Evolutionary conservation across 2,888 invertebrate genomes (phyloP).

Genomic region (Pyrocoelia pectoralis): DNA sequence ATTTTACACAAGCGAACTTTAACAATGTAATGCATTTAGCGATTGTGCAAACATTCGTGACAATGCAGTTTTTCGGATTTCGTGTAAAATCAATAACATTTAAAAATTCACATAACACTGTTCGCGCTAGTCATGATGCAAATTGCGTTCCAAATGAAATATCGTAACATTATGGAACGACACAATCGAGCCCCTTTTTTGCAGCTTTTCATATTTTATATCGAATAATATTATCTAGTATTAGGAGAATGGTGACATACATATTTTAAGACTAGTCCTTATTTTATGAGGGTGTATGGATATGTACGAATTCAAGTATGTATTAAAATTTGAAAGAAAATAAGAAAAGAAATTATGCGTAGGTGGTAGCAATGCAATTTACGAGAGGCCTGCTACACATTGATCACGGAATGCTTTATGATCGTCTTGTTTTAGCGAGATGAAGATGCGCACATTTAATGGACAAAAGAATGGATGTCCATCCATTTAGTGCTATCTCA

Average conservation of each 20-base stretch:
- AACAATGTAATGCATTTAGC: conserved; percentile 5
- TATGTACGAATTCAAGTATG: background rate
- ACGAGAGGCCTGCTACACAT: background rate
- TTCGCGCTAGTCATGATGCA: background rate
- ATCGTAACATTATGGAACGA: background rate
- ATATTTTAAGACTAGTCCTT: background rate
- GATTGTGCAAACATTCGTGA: conserved; percentile 18
- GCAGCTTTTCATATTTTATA: background rate
- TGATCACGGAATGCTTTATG: background rate
- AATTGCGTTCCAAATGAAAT: background rate
- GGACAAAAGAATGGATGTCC: background rate
- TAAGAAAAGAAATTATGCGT: background rate
- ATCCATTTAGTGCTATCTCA: background rate
- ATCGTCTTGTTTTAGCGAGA: too few relatives aligned
- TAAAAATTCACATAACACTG: background rate
- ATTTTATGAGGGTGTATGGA: background rate
- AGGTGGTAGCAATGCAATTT: background rate
- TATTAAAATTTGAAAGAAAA: too few relatives aligned
- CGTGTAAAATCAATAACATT: conserved; percentile 1
- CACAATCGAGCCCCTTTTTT: background rate
- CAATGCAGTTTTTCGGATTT: conserved; percentile 22
- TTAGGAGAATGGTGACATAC: background rate
- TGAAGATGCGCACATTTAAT: too few relatives aligned
- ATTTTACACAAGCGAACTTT: background rate
- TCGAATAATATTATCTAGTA: background rate